These are phyloP conservation scores for Cervus canadensis DNA, from an alignment of 2,113 vertebrate genomes.

Conservation along the genomic window DNA sequence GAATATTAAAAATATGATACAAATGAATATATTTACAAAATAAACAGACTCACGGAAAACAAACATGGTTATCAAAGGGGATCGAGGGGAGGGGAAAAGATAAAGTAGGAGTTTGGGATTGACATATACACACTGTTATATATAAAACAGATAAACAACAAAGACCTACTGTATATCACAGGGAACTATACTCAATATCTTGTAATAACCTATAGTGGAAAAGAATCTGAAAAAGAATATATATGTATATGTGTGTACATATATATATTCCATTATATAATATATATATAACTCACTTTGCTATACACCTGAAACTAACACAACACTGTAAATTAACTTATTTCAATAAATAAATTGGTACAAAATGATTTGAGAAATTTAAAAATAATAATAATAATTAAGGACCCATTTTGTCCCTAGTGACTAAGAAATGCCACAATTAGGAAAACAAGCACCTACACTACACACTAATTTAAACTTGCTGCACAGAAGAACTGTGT, in stretches of 20 bases:
- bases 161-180: neutral
- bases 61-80: neutral
- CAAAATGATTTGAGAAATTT: neutral
- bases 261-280: neutral
- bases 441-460: neutral
- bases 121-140: neutral
- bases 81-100: neutral
- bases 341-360: neutral
- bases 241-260: neutral
- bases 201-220: neutral
- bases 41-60: neutral
- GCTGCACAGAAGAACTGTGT: neutral
- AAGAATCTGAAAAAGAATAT: neutral
- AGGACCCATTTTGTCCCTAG: neutral
- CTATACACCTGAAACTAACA: neutral
- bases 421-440: neutral
- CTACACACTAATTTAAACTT: fast-evolving
- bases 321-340: neutral
- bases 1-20: neutral
- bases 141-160: neutral
- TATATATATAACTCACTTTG: neutral
- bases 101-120: neutral
- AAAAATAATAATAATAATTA: neutral
- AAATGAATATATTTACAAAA: fast-evolving
- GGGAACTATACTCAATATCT: neutral